Conservation (phyloP, 2,797 vertebrate species). For the Falco concolor region DNA sequence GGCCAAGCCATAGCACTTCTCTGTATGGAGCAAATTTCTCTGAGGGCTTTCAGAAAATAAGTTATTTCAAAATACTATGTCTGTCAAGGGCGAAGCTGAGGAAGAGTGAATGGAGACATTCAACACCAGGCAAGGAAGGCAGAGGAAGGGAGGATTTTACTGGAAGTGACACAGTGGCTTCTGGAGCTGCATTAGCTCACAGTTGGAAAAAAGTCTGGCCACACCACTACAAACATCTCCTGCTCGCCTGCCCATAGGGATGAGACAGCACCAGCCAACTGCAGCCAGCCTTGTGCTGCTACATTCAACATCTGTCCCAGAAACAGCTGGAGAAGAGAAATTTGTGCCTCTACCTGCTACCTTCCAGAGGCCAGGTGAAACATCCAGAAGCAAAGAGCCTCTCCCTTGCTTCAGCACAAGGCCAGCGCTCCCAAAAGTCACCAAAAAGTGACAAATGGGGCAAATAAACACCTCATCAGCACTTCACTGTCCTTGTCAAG, state of each 20-base stretch:
- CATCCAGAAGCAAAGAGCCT: not conserved
- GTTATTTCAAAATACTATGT: not conserved
- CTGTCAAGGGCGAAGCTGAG: not conserved
- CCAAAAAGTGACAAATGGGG: not conserved
- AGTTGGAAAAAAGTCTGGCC: not conserved
- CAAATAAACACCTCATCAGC: not conserved
- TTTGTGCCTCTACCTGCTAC: not conserved
- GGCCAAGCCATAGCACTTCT: not conserved
- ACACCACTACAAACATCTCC: not conserved
- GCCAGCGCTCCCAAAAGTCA: not conserved
- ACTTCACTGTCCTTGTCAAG: not conserved
- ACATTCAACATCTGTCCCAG: not conserved
- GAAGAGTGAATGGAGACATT: not conserved
- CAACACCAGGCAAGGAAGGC: not conserved
- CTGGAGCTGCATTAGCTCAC: slow-evolving; percentile 18
- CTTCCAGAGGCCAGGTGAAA: not conserved
- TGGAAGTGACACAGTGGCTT: not conserved
- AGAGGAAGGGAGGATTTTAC: not conserved
- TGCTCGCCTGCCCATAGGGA: accelerated
- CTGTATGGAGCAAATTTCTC: not conserved
- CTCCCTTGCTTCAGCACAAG: not conserved
- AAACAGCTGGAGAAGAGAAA: not conserved
- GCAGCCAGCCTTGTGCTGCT: not conserved
- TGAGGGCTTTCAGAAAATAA: not conserved
- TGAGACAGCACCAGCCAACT: accelerated